Evolutionary conservation across 2,113 vertebrate species (phyloP).

Genomic region (Meriones unguiculatus): DNA sequence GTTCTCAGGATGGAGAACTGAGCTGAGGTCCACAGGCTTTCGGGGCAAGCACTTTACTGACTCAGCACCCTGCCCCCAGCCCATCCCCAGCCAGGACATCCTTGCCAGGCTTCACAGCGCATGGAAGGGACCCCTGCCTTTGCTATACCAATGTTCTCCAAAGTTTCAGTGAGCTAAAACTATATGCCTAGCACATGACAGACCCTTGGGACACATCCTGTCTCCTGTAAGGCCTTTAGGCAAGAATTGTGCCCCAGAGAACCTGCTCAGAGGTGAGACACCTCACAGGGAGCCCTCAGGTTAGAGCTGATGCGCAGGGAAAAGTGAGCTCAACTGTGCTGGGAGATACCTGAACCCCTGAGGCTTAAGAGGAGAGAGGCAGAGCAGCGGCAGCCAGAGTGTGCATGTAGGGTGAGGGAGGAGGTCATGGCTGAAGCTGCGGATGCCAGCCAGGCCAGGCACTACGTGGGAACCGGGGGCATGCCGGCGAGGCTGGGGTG

Average conservation of each 20-base stretch:
- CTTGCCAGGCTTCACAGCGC: neutral
- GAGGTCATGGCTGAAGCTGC: fast-evolving
- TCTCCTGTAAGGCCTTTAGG: neutral
- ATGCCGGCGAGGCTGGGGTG: neutral
- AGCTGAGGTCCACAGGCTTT: neutral
- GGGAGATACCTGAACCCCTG: neutral
- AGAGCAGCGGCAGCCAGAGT: neutral
- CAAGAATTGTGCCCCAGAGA: too few relatives aligned
- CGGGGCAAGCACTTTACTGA: neutral
- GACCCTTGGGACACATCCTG: neutral
- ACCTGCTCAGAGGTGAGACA: neutral
- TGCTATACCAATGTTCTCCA: neutral
- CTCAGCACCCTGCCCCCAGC: neutral
- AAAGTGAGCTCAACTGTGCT: fast-evolving
- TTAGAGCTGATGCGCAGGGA: fast-evolving
- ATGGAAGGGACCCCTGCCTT: neutral
- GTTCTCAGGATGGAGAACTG: neutral
- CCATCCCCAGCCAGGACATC: neutral
- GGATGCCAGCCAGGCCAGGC: neutral
- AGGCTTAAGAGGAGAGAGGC: neutral
- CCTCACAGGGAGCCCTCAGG: fast-evolving
- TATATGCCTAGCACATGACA: neutral
- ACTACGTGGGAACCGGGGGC: too few relatives aligned
- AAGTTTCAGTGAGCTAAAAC: neutral
- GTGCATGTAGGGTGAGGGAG: neutral